Evolutionary conservation across 1,140 invertebrate species (phyloP).

Genomic region (Drosophila athabasca): DNA sequence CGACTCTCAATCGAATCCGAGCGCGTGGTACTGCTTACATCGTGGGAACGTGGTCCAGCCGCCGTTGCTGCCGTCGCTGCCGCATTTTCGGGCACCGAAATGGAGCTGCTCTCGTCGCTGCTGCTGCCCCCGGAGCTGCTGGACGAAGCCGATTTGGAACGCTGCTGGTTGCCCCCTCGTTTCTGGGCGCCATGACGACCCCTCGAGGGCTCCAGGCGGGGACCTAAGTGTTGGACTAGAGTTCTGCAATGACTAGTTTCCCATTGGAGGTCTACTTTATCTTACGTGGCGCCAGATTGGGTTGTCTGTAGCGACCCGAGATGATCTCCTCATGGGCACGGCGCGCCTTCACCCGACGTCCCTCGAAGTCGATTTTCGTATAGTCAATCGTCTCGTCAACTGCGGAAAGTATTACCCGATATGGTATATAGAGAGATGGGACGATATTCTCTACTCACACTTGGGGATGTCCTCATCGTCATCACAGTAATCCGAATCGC

Average conservation of each 20-base stretch:
- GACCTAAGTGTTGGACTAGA: conserved; percentile 35
- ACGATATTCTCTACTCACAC: conserved; percentile 48
- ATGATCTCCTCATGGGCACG: conserved; percentile 82
- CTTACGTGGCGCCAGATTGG: conserved; percentile 78
- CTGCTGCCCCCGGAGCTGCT: conserved; percentile 58
- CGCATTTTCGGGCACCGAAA: conserved; percentile 55
- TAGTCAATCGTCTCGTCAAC: conserved; percentile 81
- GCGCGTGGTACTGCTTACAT: conserved; percentile 74
- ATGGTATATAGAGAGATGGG: neutral
- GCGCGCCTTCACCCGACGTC: conserved; percentile 75
- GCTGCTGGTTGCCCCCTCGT: conserved; percentile 19
- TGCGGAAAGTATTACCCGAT: neutral
- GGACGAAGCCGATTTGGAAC: conserved; percentile 66
- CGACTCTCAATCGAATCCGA: conserved; percentile 77
- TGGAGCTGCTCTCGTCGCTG: conserved; percentile 66
- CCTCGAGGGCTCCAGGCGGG: conserved; percentile 62
- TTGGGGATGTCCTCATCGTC: conserved; percentile 78
- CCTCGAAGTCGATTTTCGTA: conserved; percentile 81
- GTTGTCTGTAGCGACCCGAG: conserved; percentile 80
- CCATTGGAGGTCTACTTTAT: neutral
- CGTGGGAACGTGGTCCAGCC: conserved; percentile 53
- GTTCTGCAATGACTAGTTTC: neutral
- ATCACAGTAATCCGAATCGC: conserved; percentile 80
- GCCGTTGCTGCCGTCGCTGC: conserved; percentile 9
- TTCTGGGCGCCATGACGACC: conserved; percentile 45